These are phyloP conservation scores for Myrmecobius fasciatus DNA, from an alignment of 2,113 vertebrate species.

Conservation along the genomic window DNA sequence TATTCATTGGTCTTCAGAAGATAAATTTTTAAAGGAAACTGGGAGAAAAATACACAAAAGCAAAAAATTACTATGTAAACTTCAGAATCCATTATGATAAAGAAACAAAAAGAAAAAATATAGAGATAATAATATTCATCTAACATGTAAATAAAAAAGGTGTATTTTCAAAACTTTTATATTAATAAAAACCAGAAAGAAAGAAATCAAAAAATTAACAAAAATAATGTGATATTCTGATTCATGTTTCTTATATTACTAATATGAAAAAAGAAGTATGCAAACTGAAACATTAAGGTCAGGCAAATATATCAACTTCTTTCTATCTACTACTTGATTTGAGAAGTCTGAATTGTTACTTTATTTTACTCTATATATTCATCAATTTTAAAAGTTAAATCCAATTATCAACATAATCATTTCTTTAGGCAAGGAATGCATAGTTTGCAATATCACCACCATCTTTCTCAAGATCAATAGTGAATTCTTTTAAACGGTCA, in stretches of 20 bases:
- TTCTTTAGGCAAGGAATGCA: conserved; percentile 3
- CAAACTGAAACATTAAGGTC: conserved; percentile 9
- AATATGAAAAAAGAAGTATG: not conserved
- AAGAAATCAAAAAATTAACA: conserved; percentile 4
- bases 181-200: conserved; percentile 19
- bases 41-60: not conserved
- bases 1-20: conserved; percentile 52
- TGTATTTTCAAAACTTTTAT: not conserved
- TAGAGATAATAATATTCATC: conserved; percentile 37
- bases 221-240: conserved; percentile 31
- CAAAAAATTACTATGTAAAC: conserved; percentile 4
- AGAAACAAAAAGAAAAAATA: not conserved
- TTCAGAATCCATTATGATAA: conserved; percentile 25
- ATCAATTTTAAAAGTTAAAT: conserved; percentile 54
- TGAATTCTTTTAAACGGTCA: conserved; percentile 21
- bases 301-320: conserved; percentile 72
- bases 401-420: not conserved
- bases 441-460: conserved; percentile 34
- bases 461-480: conserved; percentile 33
- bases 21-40: not conserved
- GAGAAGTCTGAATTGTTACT: conserved; percentile 4
- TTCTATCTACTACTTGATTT: conserved; percentile 34
- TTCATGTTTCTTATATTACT: conserved; percentile 47
- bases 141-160: conserved; percentile 6
- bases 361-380: conserved; percentile 24